These are phyloP conservation scores for Ranitomeya variabilis DNA, from an alignment of 2,113 vertebrate genomes.

Conservation along the genomic window DNA sequence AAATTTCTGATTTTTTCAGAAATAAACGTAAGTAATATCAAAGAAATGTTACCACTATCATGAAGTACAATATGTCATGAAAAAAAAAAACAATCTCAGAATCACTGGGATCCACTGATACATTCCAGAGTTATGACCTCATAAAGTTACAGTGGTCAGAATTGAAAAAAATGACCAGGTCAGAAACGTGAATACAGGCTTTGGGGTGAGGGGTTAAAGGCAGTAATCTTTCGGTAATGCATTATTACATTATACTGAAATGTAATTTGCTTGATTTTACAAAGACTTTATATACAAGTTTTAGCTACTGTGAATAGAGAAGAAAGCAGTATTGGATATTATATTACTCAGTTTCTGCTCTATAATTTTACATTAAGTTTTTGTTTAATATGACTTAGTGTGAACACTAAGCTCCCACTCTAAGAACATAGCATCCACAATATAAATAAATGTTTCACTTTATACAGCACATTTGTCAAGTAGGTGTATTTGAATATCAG, in stretches of 20 bases:
- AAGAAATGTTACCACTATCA: no score
- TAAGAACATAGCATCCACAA: not conserved
- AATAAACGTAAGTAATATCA: no score
- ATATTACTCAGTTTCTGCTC: not conserved
- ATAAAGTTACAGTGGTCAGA: no score
- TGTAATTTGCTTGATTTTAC: not conserved
- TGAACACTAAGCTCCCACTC: not conserved
- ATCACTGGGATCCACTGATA: no score
- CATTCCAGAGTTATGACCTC: no score
- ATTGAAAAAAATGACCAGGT: no score
- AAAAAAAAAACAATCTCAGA: no score
- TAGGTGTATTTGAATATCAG: not conserved
- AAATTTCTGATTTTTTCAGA: no score
- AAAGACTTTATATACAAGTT: not conserved
- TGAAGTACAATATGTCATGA: no score
- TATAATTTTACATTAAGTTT: slow-evolving; percentile 14
- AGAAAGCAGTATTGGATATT: not conserved
- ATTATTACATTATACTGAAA: not conserved
- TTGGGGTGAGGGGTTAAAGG: no score
- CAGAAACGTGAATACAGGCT: no score
- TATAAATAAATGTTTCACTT: not conserved
- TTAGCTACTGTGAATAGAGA: not conserved
- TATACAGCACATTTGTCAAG: not conserved
- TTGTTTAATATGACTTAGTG: not conserved
- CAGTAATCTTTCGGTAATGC: not conserved